phyloP scores from a whole-genome alignment of 2,113 vertebrate genomes.

The Empidonax traillii region DNA sequence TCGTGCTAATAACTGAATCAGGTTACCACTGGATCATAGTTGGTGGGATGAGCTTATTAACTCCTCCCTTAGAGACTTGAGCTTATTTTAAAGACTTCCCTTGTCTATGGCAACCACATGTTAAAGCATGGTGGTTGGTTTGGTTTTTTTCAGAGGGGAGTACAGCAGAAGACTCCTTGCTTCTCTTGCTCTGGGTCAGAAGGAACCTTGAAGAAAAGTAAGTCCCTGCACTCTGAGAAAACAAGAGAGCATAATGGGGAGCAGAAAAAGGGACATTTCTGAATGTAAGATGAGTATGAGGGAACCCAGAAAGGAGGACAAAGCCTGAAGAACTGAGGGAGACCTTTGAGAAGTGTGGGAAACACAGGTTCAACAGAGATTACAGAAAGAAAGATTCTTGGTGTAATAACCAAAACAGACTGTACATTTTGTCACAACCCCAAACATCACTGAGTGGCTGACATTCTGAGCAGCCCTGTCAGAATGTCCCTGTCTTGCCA shows the following conservation, averaged over 20 bases:
- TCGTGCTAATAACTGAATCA: neutral
- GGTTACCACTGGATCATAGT: neutral
- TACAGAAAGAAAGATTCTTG: neutral
- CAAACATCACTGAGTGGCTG: neutral
- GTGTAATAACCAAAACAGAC: neutral
- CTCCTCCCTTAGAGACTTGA: neutral
- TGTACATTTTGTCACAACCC: neutral
- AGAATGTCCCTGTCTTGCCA: neutral
- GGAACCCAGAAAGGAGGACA: neutral
- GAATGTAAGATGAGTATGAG: neutral
- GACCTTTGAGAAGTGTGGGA: neutral
- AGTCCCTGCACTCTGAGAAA: neutral
- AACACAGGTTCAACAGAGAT: neutral
- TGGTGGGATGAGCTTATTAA: neutral
- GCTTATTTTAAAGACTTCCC: neutral
- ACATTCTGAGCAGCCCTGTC: neutral
- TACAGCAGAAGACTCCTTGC: neutral
- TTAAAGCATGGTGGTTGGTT: neutral
- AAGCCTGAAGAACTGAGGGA: neutral
- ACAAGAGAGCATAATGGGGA: neutral
- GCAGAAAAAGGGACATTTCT: neutral
- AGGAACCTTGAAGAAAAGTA: neutral
- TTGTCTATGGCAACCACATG: neutral
- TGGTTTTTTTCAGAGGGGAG: neutral
- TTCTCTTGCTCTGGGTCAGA: neutral